Evolutionary conservation across 2,113 vertebrate genomes (phyloP).

Genomic region (Phocoena sinus): DNA sequence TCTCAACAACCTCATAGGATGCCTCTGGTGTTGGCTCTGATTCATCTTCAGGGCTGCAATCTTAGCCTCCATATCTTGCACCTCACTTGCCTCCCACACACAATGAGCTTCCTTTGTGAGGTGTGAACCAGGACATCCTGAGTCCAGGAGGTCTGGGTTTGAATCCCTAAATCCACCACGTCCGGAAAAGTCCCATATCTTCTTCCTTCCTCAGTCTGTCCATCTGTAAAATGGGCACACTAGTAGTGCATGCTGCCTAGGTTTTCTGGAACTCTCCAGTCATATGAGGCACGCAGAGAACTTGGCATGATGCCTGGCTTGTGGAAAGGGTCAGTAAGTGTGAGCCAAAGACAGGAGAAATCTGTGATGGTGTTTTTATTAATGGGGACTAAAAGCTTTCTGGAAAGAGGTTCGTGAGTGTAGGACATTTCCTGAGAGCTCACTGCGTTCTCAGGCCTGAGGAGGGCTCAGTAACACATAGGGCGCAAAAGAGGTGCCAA

Average conservation of each 20-base stretch:
- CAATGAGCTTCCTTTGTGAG: not conserved
- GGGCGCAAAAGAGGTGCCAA: not conserved
- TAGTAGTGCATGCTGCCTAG: no score
- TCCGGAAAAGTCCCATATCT: not conserved
- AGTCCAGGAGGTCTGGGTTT: not conserved
- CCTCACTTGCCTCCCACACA: not conserved
- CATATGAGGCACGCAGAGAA: not conserved
- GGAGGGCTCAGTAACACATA: not conserved
- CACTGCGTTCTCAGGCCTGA: not conserved
- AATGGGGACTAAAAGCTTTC: not conserved
- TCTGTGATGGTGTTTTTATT: slow-evolving; percentile 6
- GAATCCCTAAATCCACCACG: not conserved
- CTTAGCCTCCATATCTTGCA: not conserved
- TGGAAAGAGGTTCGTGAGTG: not conserved
- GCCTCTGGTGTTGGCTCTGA: not conserved
- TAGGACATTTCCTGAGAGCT: not conserved
- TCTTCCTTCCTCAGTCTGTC: not conserved
- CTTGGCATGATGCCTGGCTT: not conserved
- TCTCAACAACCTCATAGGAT: not conserved
- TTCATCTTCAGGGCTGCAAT: not conserved
- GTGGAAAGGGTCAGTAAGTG: not conserved
- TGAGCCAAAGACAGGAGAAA: not conserved
- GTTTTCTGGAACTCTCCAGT: not conserved
- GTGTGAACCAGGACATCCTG: not conserved
- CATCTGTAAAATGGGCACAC: not conserved